phyloP scores from a whole-genome alignment of 2,888 invertebrate species.

The Heliconius sara region DNA sequence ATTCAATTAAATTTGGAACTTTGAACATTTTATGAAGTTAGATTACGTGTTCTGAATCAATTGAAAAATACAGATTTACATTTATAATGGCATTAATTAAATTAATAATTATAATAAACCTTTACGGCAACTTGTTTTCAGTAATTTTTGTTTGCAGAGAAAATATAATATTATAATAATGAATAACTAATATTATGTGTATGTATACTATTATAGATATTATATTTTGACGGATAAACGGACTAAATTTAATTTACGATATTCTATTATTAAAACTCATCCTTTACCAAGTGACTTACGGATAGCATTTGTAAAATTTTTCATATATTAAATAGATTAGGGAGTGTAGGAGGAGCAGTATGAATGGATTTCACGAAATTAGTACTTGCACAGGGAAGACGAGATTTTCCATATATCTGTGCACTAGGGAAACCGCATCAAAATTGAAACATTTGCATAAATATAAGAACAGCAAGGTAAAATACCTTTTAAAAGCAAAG shows the following conservation, averaged over 20 bases:
- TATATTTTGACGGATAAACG: too few species aligned
- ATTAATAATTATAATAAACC: background rate
- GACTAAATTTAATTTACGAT: too few species aligned
- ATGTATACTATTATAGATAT: too few species aligned
- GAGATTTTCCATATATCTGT: background rate
- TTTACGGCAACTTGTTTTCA: background rate
- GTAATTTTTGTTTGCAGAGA: too few species aligned
- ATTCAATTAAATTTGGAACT: background rate
- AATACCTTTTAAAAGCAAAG: slow-evolving; percentile 82
- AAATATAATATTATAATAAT: too few species aligned
- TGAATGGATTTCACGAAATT: too few species aligned
- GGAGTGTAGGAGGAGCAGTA: too few species aligned
- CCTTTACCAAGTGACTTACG: background rate
- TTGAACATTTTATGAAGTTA: background rate
- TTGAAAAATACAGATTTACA: background rate
- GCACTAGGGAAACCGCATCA: background rate
- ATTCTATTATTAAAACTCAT: background rate
- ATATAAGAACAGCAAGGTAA: background rate
- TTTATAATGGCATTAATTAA: background rate
- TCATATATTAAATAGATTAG: too few species aligned
- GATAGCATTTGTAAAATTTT: background rate
- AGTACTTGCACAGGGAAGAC: too few species aligned
- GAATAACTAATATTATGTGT: too few species aligned
- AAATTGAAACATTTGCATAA: background rate
- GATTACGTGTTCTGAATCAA: background rate